phyloP scores from a whole-genome alignment of 1,140 invertebrate species.

The Drosophila gunungcola region DNA sequence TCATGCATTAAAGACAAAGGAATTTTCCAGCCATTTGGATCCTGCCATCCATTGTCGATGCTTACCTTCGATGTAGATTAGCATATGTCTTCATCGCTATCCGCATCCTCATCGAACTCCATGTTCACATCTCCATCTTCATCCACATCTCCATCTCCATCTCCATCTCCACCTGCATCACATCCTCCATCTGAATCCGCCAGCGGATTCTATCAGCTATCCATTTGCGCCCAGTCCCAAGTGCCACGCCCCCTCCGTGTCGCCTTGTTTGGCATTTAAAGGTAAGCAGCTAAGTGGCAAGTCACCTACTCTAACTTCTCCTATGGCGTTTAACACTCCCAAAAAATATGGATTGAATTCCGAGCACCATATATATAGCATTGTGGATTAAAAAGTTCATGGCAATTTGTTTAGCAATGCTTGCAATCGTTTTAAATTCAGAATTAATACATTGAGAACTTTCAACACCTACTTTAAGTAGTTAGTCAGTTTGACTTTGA shows the following conservation, averaged over 20 bases:
- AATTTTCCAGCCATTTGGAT: constrained; percentile 31
- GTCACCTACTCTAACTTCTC: constrained; percentile 19
- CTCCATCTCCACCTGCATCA: neutral
- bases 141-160: constrained; percentile 4
- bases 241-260: constrained; percentile 25
- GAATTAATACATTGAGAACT: no score
- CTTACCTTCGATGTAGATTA: constrained; percentile 33
- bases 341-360: neutral
- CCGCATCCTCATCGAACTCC: neutral
- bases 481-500: neutral
- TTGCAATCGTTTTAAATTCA: no score
- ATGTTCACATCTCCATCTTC: constrained; percentile 2
- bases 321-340: constrained; percentile 12
- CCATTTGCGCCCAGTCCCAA: constrained; percentile 36
- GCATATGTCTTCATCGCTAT: constrained; percentile 47
- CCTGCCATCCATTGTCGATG: constrained; percentile 21
- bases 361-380: neutral
- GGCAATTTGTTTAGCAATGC: no score
- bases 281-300: constrained; percentile 60
- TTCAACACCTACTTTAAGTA: neutral
- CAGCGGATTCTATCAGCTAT: constrained; percentile 41
- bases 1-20: constrained; percentile 39
- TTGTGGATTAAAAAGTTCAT: neutral
- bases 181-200: constrained; percentile 12
- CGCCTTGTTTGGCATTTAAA: constrained; percentile 52